Conservation (phyloP, 2,888 invertebrate genomes). For the Lasiommata megera region DNA sequence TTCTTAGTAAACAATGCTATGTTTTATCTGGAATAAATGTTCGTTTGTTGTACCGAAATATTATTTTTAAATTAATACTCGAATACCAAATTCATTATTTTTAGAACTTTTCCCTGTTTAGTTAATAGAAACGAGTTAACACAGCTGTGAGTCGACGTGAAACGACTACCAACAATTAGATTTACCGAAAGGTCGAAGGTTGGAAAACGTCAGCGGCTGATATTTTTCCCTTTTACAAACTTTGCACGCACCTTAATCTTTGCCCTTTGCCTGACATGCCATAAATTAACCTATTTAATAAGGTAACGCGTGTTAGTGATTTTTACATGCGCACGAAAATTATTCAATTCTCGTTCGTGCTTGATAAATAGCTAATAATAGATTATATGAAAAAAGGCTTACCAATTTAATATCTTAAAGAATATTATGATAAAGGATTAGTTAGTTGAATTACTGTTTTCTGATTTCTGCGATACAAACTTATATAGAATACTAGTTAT, state of each 20-base stretch:
- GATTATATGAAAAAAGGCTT: no score
- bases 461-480: no score
- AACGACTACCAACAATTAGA: neutral
- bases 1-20: no score
- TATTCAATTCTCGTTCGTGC: neutral
- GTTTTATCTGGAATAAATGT: no score
- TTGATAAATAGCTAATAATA: no score
- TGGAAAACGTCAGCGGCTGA: neutral
- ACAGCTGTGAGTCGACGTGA: neutral
- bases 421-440: no score
- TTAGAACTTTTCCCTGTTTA: neutral
- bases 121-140: neutral
- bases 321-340: neutral
- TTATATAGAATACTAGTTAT: no score
- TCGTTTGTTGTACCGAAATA: no score
- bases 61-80: no score
- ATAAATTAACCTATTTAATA: neutral
- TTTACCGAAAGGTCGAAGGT: conserved; percentile 1
- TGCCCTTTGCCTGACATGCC: neutral
- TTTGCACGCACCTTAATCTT: neutral
- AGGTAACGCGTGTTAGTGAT: neutral
- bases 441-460: no score
- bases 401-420: no score
- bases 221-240: neutral
- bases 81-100: no score